phyloP scores from a whole-genome alignment of 2,888 invertebrate species.

The Xylocampa areola region DNA sequence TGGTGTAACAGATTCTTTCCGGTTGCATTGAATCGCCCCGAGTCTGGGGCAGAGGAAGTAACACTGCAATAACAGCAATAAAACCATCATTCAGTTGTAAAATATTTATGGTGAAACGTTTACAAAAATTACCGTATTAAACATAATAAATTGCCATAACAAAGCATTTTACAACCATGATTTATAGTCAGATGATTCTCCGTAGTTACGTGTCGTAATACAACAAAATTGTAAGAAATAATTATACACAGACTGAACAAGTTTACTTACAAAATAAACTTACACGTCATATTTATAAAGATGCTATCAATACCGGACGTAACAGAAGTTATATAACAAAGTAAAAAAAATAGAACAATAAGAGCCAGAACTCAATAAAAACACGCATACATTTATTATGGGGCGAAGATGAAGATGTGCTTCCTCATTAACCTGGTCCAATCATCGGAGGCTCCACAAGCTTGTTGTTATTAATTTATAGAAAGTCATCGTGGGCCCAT shows the following conservation, averaged over 20 bases:
- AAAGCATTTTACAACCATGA: slow-evolving; percentile 68
- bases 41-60: slow-evolving; percentile 72
- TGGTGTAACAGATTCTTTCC: slow-evolving; percentile 77
- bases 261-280: slow-evolving; percentile 34
- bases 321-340: slow-evolving; percentile 69
- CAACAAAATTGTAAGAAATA: slow-evolving; percentile 31
- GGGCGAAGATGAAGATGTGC: slow-evolving; percentile 81
- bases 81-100: slow-evolving; percentile 74
- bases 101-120: slow-evolving; percentile 74
- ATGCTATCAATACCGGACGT: slow-evolving; percentile 60
- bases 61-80: slow-evolving; percentile 69
- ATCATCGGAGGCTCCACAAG: slow-evolving; percentile 77
- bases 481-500: slow-evolving; percentile 88
- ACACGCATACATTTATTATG: slow-evolving; percentile 71
- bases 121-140: slow-evolving; percentile 70
- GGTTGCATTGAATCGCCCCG: slow-evolving; percentile 65
- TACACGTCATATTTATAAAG: slow-evolving; percentile 46
- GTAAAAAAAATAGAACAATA: slow-evolving; percentile 69
- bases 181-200: slow-evolving; percentile 60
- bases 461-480: slow-evolving; percentile 89
- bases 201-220: slow-evolving; percentile 28
- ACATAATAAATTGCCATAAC: slow-evolving; percentile 73
- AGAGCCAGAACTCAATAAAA: slow-evolving; percentile 70
- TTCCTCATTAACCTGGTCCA: slow-evolving; percentile 84
- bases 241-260: slow-evolving; percentile 32